Percentiles rank a stretch among this genome's conserved stretches.
phyloP scores from a whole-genome alignment of 1,140 invertebrate species.

The Bombus balteatus region DNA sequence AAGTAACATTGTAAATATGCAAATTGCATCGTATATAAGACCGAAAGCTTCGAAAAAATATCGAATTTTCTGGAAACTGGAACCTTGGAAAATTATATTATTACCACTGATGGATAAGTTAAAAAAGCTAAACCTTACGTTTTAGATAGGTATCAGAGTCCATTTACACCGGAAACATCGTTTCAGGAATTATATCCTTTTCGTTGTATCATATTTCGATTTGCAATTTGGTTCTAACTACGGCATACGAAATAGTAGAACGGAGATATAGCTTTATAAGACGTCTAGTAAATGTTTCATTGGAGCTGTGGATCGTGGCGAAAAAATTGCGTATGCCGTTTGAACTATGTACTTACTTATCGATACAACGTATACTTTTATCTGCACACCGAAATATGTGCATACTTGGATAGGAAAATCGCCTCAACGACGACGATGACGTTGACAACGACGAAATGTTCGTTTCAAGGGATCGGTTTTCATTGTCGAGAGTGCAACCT shows the following conservation, averaged over 20 bases:
- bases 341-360: too few species aligned
- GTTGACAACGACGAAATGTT: background rate
- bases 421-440: too few species aligned
- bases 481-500: background rate
- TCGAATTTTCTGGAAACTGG: background rate
- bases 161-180: background rate
- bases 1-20: background rate
- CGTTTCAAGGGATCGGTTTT: background rate
- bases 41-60: too few species aligned
- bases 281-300: background rate
- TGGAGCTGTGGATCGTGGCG: background rate
- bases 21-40: background rate
- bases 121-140: background rate
- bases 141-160: conserved; percentile 2
- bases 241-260: background rate
- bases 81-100: background rate
- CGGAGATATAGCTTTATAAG: background rate
- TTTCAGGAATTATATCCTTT: too few species aligned
- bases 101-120: background rate
- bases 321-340: too few species aligned
- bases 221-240: background rate
- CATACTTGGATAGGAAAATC: background rate
- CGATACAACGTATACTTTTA: background rate
- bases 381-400: background rate
- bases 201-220: background rate